A percentile compares a stretch with the other conserved stretches of the same genome.
Conservation (phyloP, 2,113 vertebrate genomes). For the Chamaea fasciata region DNA sequence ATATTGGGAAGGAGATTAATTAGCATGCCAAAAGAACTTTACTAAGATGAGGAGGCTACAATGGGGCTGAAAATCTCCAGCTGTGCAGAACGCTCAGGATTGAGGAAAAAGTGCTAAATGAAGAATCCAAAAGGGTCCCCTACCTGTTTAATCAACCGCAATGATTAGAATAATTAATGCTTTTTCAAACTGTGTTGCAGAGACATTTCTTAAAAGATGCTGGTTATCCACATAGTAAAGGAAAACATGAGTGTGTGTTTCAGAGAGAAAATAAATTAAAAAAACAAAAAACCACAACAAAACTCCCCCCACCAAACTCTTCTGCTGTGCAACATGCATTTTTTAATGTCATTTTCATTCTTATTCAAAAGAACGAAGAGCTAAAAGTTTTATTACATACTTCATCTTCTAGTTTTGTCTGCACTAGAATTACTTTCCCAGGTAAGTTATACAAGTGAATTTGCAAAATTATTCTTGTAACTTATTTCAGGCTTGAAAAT, state of each 20-base stretch:
- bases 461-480: background rate
- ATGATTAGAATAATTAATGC: background rate
- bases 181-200: background rate
- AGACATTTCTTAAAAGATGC: background rate
- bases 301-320: no score
- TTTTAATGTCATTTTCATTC: background rate
- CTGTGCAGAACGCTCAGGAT: conserved; percentile 14
- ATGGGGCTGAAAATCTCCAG: conserved; percentile 28
- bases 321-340: background rate
- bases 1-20: conserved; percentile 52
- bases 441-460: background rate
- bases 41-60: conserved; percentile 11
- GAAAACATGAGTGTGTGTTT: background rate
- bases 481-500: background rate
- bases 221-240: background rate
- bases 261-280: background rate
- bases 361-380: background rate
- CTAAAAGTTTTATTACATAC: background rate
- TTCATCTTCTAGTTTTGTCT: background rate
- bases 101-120: conserved; percentile 2
- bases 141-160: background rate
- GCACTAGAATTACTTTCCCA: background rate
- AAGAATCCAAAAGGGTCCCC: background rate
- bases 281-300: rapidly evolving
- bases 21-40: conserved; percentile 52